Conservation (phyloP, 2,888 invertebrate genomes). For the Rhagium mordax region DNA sequence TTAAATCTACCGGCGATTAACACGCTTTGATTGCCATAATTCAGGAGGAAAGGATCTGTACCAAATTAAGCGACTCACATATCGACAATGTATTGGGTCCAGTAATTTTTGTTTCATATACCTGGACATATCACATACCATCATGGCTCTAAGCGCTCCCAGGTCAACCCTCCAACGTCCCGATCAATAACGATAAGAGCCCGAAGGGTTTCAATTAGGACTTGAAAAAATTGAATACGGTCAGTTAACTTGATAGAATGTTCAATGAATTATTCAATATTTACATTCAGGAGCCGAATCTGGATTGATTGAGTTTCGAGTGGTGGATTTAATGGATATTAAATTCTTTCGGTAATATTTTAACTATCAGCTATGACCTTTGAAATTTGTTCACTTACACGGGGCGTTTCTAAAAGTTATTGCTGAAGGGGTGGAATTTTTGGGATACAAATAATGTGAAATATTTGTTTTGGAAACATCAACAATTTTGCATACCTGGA, state of each 20-base stretch:
- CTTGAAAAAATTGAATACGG: conserved; percentile 42
- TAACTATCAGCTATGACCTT: no score
- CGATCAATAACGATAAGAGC: conserved; percentile 16
- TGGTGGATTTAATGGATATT: not conserved
- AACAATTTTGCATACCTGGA: no score
- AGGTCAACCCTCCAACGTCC: not conserved
- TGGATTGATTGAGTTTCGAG: not conserved
- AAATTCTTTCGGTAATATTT: not conserved
- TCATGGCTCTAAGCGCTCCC: not conserved
- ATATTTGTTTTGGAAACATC: no score
- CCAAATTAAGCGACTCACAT: no score
- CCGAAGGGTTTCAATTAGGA: conserved; percentile 41
- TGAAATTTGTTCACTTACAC: no score
- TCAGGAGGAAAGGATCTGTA: no score
- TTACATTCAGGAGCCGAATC: conserved; percentile 28
- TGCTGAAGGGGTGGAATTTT: no score
- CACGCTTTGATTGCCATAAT: no score
- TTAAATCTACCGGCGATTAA: no score
- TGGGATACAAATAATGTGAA: no score
- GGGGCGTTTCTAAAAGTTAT: no score
- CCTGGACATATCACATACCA: not conserved
- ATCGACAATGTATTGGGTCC: no score
- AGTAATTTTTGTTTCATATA: not conserved
- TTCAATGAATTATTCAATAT: conserved; percentile 46
- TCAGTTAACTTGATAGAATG: conserved; percentile 41